A percentile compares a stretch with the other conserved stretches of the same genome.
Evolutionary conservation across 2,888 invertebrate species (phyloP).

Genomic region (Petrolisthes manimaculis): DNA sequence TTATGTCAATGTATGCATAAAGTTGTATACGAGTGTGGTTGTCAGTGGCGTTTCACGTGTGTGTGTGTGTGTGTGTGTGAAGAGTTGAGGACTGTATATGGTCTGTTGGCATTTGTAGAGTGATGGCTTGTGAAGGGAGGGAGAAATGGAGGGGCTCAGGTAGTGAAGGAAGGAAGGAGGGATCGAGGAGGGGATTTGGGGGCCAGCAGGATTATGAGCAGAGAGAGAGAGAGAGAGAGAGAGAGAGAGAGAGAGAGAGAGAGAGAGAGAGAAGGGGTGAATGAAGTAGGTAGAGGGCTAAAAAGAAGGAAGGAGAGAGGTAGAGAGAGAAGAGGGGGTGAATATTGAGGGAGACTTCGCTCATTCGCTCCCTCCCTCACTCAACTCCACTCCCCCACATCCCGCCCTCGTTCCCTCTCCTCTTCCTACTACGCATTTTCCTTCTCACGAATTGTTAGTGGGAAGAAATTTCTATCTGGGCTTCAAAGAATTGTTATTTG

Average conservation of each 20-base stretch:
- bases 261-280: neutral
- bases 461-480: no score
- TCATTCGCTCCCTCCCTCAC: neutral
- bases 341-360: neutral
- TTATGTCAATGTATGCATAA: neutral
- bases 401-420: neutral
- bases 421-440: neutral
- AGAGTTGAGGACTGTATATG: constrained; percentile 6
- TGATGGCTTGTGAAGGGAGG: constrained; percentile 26
- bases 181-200: neutral
- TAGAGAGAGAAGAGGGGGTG: constrained; percentile 2
- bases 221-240: no score
- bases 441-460: no score
- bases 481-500: no score
- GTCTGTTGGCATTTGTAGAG: constrained; percentile 43
- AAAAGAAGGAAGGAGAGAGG: neutral
- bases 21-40: neutral
- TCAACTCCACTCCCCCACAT: constrained; percentile 1
- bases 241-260: constrained; percentile 9
- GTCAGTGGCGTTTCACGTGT: neutral
- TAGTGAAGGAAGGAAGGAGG: constrained; percentile 20
- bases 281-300: neutral
- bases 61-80: neutral
- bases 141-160: neutral
- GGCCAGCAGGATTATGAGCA: neutral